Evolutionary conservation across 1,140 invertebrate genomes (phyloP), one percentile per base, ranked within the genome.

Genomic region (Drosophila orosa): DNA sequence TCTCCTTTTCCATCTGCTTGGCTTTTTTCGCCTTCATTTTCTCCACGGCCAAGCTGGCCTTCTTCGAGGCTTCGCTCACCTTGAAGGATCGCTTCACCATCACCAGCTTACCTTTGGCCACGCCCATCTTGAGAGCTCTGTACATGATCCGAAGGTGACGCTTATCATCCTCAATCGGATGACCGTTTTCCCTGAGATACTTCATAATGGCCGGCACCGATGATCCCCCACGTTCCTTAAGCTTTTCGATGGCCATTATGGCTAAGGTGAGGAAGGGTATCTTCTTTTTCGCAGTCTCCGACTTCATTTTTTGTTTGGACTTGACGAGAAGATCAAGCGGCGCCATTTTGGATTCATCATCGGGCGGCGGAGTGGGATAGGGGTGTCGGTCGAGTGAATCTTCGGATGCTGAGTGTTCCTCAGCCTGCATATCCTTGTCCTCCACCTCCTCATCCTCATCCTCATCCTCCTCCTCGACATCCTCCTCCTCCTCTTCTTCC

Each of bases 321-420:
- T 31, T 13, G 4, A 50, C 48, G 0, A 24, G 57, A 9, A 25
- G 3, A 15, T 54, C 33, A 3, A 10, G 19, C 2, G 39, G 7
- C 25, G 24, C 48, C 52, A 48, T 75, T 56, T 63, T 80, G 3
- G 19, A 15, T 10, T 27, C 50, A 6, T 37, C 40, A 40, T 79
- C 79, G 12, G 79, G 80, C 7, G 79, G 79, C 0, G 80, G 80
- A 10, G 79, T 83, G 2, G 80, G 80, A 66, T 57, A 84, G 5
- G 40, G 73, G 54, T 65, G 44, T 0, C 8, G 12, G 13, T 24
- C 22, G 3, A 42, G 27, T 5, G 29, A n/a, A 25, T 52, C 44
- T 4, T 40, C 54, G 5, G 44, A 19, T 3, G 35, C 63, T 2
- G 47, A 31, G 2, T 48, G 13, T 15, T 60, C 54, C 5, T 3